Evolutionary conservation across 2,888 invertebrate genomes (phyloP).

Genomic region (Cylindroiulus punctatus): DNA sequence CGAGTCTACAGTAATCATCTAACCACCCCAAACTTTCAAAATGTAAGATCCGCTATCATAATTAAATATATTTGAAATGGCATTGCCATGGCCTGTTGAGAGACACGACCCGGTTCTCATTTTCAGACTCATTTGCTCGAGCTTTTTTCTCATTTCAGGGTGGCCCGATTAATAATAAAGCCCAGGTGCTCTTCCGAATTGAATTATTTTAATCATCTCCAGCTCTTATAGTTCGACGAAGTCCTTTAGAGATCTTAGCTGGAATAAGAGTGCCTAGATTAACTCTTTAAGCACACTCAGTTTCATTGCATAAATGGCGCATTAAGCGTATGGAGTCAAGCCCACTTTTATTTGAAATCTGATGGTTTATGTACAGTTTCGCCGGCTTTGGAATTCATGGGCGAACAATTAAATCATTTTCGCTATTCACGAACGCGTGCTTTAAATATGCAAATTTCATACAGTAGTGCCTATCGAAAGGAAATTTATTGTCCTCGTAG

Average conservation of each 20-base stretch:
- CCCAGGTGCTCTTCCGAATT: slow-evolving; percentile 13
- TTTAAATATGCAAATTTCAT: neutral
- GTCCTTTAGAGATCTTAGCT: neutral
- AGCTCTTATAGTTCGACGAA: slow-evolving; percentile 5
- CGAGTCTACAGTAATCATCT: slow-evolving; percentile 14
- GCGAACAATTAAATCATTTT: neutral
- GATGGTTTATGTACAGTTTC: neutral
- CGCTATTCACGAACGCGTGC: neutral
- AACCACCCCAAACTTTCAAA: slow-evolving; percentile 30
- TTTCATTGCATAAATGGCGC: neutral
- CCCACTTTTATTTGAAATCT: neutral
- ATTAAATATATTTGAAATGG: slow-evolving; percentile 44
- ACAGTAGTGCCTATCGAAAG: neutral
- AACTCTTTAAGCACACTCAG: neutral
- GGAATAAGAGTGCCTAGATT: neutral
- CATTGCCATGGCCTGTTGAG: neutral
- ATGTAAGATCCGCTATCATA: slow-evolving; percentile 33
- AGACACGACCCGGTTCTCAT: neutral
- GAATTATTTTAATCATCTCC: slow-evolving; percentile 31
- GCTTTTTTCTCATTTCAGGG: neutral
- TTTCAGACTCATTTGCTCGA: slow-evolving; percentile 19
- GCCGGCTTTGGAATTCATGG: neutral
- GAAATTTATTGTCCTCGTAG: neutral
- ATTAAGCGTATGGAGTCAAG: neutral
- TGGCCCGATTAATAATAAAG: slow-evolving; percentile 36